Evolutionary conservation across 2,888 invertebrate species (phyloP).

Genomic region (Leuctra nigra): DNA sequence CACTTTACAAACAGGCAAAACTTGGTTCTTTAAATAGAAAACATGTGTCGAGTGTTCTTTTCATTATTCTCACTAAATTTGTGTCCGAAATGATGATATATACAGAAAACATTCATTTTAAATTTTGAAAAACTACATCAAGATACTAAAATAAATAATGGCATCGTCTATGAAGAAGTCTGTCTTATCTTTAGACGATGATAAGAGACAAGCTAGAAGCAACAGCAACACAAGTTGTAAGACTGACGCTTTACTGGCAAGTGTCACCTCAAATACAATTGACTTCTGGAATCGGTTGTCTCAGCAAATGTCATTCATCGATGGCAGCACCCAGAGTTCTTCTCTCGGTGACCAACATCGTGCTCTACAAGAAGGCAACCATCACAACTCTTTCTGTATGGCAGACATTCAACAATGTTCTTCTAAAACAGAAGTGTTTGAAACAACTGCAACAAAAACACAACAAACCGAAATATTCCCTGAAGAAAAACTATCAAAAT

Average conservation of each 20-base stretch:
- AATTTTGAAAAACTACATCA: too few relatives aligned
- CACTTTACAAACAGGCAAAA: neutral
- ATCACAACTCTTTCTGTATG: too few relatives aligned
- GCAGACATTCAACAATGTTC: too few relatives aligned
- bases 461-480: neutral
- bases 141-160: slow-evolving; percentile 18
- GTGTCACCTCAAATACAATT: slow-evolving; percentile 21
- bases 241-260: slow-evolving; percentile 17
- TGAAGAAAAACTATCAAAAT: too few relatives aligned
- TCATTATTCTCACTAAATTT: neutral
- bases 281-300: slow-evolving; percentile 36
- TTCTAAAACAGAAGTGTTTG: too few relatives aligned
- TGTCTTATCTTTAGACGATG: neutral
- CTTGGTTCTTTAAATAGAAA: neutral
- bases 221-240: slow-evolving; percentile 23
- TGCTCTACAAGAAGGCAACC: neutral
- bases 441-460: too few relatives aligned
- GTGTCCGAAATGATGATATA: neutral
- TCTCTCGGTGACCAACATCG: neutral
- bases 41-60: neutral
- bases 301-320: slow-evolving; percentile 35
- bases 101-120: too few relatives aligned
- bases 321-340: slow-evolving; percentile 31
- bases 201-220: slow-evolving; percentile 16
- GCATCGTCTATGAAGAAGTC: slow-evolving; percentile 9